Evolutionary conservation across 2,888 invertebrate species (phyloP).

Genomic region (Axea sp.): DNA sequence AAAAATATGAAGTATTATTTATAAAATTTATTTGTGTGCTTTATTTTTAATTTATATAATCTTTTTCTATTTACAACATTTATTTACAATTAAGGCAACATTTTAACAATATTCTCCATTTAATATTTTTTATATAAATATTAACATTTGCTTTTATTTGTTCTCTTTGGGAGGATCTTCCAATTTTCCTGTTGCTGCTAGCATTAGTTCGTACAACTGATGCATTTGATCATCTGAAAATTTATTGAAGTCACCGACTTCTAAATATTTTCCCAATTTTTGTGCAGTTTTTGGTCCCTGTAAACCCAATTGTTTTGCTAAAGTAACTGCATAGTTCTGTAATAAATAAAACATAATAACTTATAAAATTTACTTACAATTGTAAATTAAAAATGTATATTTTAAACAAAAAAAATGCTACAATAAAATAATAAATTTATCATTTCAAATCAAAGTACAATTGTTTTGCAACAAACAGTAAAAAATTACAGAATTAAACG

Average conservation of each 20-base stretch:
- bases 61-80: neutral
- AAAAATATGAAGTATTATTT: no score
- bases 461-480: no score
- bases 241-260: conserved; percentile 83
- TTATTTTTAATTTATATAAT: no score
- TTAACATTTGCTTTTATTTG: conserved; percentile 10
- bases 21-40: no score
- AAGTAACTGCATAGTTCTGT: conserved; percentile 87
- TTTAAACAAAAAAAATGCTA: neutral
- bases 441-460: neutral
- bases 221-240: conserved; percentile 91
- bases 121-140: neutral
- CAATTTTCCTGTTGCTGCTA: conserved; percentile 82
- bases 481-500: no score
- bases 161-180: conserved; percentile 64
- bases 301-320: conserved; percentile 87
- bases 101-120: neutral
- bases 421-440: conserved; percentile 1
- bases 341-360: conserved; percentile 35
- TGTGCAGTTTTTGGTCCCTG: conserved; percentile 82
- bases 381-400: no score
- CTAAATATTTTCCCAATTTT: conserved; percentile 84
- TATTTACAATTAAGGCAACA: conserved; percentile 12
- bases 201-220: conserved; percentile 90
- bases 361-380: neutral